Evolutionary conservation across 2,888 invertebrate species (phyloP).

Genomic region (Ophion costatus): DNA sequence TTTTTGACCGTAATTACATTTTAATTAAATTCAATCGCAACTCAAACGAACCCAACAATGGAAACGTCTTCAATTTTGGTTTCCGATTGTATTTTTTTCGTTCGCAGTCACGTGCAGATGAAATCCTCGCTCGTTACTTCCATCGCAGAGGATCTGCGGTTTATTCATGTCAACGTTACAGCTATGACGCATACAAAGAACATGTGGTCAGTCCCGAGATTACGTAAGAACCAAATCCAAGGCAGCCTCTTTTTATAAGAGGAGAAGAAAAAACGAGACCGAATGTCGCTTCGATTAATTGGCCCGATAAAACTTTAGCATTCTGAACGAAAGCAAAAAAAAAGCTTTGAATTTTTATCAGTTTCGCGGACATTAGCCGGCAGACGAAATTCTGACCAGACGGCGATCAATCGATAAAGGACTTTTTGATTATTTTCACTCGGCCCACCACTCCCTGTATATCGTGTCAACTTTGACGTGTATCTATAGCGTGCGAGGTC

Average conservation of each 20-base stretch:
- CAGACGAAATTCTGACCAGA: not conserved
- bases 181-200: slow-evolving; percentile 25
- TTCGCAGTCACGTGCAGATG: not conserved
- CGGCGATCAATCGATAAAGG: not conserved
- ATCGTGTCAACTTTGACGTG: not conserved
- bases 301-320: not conserved
- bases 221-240: slow-evolving; percentile 2
- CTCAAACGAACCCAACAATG: not conserved
- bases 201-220: slow-evolving; percentile 3
- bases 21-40: not conserved
- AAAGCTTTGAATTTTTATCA: not conserved
- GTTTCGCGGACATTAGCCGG: not conserved
- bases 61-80: not conserved
- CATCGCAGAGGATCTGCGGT: not conserved
- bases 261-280: not conserved
- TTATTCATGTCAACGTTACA: slow-evolving; percentile 11
- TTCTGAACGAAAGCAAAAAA: not conserved
- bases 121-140: not conserved
- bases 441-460: not conserved
- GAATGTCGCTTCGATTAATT: not conserved
- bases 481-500: not conserved
- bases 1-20: not conserved
- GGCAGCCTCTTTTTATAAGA: not conserved
- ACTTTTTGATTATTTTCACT: not conserved
- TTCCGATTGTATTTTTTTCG: not conserved